Percentiles rank a stretch among this genome's conserved stretches.
These are phyloP conservation scores for Machimus atricapillus DNA, from an alignment of 2,888 invertebrate genomes.

Conservation along the genomic window DNA sequence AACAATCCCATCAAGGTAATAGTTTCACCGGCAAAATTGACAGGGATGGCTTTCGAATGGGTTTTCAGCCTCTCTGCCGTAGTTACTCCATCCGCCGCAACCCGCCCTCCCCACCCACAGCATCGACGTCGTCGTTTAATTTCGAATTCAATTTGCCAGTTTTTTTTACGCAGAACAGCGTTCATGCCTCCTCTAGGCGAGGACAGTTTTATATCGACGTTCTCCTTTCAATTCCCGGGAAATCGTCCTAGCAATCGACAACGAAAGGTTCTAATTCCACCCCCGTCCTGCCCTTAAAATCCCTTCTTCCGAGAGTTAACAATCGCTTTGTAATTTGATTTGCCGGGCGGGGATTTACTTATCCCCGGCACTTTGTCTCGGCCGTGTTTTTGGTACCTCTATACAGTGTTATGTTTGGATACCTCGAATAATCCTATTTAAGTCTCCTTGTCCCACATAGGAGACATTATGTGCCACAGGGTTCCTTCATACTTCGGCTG, in stretches of 20 bases:
- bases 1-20: slow-evolving; percentile 25
- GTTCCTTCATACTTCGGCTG: background rate
- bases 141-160: slow-evolving; percentile 20
- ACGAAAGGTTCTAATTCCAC: background rate
- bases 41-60: slow-evolving; percentile 12
- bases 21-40: slow-evolving; percentile 5
- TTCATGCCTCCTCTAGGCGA: background rate
- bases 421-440: background rate
- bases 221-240: background rate
- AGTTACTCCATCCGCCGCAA: background rate
- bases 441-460: background rate
- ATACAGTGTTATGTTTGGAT: background rate
- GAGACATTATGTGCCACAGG: background rate
- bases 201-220: background rate
- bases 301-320: background rate
- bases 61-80: background rate
- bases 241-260: background rate
- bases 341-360: background rate
- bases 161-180: background rate
- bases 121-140: background rate
- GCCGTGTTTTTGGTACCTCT: background rate
- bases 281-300: background rate
- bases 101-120: background rate
- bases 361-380: background rate
- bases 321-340: slow-evolving; percentile 17